phyloP scores from a whole-genome alignment of 2,113 vertebrate genomes.

The Embiotoca jacksoni region DNA sequence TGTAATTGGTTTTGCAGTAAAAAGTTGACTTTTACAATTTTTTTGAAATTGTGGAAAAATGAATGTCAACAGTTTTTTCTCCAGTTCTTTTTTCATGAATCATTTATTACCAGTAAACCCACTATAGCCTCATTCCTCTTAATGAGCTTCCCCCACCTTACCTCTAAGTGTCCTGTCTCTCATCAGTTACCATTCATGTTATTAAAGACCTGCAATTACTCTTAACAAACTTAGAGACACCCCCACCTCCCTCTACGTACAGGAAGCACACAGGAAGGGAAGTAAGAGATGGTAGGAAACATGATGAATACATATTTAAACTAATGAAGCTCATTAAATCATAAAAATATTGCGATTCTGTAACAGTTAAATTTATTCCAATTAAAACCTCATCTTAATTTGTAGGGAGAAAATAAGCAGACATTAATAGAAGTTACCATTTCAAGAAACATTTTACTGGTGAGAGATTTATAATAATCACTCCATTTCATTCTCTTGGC shows the following conservation, averaged over 20 bases:
- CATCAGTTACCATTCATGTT: conserved; percentile 28
- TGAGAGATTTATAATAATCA: not conserved
- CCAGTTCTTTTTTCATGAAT: not conserved
- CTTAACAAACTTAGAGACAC: conserved; percentile 30
- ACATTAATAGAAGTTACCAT: no score
- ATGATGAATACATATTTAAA: not conserved
- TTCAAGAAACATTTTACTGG: no score
- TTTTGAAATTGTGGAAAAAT: no score
- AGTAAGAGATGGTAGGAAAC: not conserved
- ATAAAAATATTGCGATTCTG: no score
- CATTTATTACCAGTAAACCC: conserved; percentile 18
- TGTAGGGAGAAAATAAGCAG: no score
- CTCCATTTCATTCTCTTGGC: not conserved
- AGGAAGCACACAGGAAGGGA: not conserved
- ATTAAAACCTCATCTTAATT: no score
- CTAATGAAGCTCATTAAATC: no score
- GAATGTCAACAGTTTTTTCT: conserved; percentile 19
- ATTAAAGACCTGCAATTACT: conserved; percentile 44
- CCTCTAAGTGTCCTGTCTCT: not conserved
- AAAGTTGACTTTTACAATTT: not conserved
- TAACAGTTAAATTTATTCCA: no score
- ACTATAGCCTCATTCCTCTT: conserved; percentile 36
- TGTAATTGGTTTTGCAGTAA: not conserved
- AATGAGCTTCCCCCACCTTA: conserved; percentile 25
- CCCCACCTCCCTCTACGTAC: not conserved